Base-by-base conservation (phyloP, 1,140 invertebrate genomes). In the Dendroctonus valens region DNA sequence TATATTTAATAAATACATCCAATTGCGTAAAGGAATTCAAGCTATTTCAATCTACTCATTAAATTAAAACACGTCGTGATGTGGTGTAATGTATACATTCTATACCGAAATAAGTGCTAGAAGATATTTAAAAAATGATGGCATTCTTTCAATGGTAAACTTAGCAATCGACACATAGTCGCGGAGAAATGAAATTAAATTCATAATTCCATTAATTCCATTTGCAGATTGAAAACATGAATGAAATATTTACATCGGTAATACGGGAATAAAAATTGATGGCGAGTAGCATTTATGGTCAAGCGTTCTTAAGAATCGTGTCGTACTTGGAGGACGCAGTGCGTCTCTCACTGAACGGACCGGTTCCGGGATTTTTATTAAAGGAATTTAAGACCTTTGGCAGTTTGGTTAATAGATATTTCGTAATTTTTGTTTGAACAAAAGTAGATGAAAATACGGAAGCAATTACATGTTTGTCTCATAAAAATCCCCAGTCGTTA, bases 251-350 rank as follows among this genome's bases (percentile, higher is more conserved):
- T 52, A 5, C 50, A 52, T 26, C 26, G 50, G n/a, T n/a, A 57
- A 57, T 57, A 41, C 44, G n/a, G 40, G n/a, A 41, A 57, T 57
- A 57, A 57, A 57, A 57, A 57, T 41, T 57, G 54, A 57, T 57
- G 41, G 54, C 54, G 54, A 39, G 54, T 57, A 57, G 54, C 39
- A 57, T 57, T 57, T 12, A 57, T 57, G 44, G 44, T 57, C 44
- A 57, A n/a, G 14, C 11, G 39, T 57, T 41, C n/a, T 57, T 57
- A 41, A 41, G 37, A 42, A 41, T 11, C 37, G 37, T 26, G 39
- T 7, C 41, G 39, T 12, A 41, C 54, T 42, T 41, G 11, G 44
- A 57, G 54, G 44, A 57, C 44, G 54, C 54, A 41, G 40, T 38
- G 44, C 54, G 54, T 41, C 54, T 57, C 37, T 26, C 54, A 38